phyloP scores from a whole-genome alignment of 53 echinoderm and acorn worm species.

The Mesocentrotus franciscanus region DNA sequence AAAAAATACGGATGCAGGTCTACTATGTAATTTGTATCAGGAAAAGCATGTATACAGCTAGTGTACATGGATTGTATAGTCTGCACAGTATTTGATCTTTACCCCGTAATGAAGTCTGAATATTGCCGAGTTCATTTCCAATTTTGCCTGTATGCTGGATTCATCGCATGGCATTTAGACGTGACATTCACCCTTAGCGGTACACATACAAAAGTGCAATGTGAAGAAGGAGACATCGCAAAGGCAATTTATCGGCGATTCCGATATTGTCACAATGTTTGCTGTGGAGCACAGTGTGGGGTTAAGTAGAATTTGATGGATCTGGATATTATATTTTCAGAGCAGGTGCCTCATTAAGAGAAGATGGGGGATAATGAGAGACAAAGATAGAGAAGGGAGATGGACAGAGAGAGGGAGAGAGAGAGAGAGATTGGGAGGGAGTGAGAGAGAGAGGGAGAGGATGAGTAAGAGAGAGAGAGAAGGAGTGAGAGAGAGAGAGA shows the following conservation, averaged over 20 bases:
- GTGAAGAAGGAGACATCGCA: not conserved
- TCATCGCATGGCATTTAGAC: not conserved
- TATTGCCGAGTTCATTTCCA: constrained; percentile 12
- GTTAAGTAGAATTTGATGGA: constrained; percentile 24
- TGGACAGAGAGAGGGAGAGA: not conserved
- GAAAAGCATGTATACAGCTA: too few relatives aligned
- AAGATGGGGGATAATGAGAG: not conserved
- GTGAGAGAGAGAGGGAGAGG: too few relatives aligned
- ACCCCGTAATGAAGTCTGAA: not conserved
- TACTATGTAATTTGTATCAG: too few relatives aligned
- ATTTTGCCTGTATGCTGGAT: not conserved
- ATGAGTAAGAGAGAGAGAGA: not conserved
- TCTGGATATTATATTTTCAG: not conserved
- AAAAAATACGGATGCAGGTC: too few relatives aligned
- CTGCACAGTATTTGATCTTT: constrained; percentile 21
- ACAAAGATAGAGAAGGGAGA: not conserved
- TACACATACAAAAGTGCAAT: constrained; percentile 11
- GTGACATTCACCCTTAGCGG: not conserved
- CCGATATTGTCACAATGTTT: not conserved
- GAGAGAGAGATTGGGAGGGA: too few relatives aligned
- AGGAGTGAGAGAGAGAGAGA: not conserved
- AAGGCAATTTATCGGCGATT: not conserved
- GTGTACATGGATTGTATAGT: not conserved
- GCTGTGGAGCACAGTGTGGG: not conserved
- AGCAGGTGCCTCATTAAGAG: constrained; percentile 29